Conservation (phyloP, 2,113 vertebrate genomes). For the Zosterops borbonicus region DNA sequence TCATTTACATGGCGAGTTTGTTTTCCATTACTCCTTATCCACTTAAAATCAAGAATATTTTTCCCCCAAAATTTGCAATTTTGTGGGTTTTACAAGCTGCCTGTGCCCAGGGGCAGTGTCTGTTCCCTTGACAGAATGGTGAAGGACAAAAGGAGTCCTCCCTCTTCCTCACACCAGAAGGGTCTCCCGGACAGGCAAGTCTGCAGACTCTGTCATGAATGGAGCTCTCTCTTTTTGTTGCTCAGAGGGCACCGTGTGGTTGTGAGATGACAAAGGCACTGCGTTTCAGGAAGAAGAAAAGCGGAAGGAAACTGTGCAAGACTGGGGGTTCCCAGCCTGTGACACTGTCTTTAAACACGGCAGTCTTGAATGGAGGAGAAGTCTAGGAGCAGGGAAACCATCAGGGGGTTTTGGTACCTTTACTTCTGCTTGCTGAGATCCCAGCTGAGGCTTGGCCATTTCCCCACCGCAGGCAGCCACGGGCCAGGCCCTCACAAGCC, state of each 20-base stretch:
- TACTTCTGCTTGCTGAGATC: background rate
- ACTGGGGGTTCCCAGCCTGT: constrained; percentile 13
- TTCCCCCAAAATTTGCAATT: background rate
- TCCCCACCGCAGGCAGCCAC: background rate
- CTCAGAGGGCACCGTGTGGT: background rate
- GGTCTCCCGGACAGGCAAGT: rapidly evolving
- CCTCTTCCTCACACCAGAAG: background rate
- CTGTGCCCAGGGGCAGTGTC: background rate
- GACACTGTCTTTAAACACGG: background rate
- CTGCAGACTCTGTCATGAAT: background rate
- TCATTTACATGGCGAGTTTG: rapidly evolving
- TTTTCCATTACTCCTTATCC: background rate
- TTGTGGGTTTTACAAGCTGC: background rate
- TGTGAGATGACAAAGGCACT: background rate
- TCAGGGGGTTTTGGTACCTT: background rate
- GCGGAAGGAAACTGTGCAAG: constrained; percentile 60
- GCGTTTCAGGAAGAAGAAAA: constrained; percentile 49
- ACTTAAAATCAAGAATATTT: background rate
- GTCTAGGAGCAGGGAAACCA: constrained; percentile 22
- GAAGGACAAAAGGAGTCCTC: background rate
- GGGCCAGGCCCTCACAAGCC: background rate
- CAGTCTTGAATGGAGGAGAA: constrained; percentile 55
- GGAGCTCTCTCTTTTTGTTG: background rate
- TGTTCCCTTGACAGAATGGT: background rate
- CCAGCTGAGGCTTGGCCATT: background rate